Evolutionary conservation across 30 jellyfish, hydroid and myxozoan genomes (phyloP), one percentile per base, ranked within the genome.

Genomic region (Rhopilema esculentum): DNA sequence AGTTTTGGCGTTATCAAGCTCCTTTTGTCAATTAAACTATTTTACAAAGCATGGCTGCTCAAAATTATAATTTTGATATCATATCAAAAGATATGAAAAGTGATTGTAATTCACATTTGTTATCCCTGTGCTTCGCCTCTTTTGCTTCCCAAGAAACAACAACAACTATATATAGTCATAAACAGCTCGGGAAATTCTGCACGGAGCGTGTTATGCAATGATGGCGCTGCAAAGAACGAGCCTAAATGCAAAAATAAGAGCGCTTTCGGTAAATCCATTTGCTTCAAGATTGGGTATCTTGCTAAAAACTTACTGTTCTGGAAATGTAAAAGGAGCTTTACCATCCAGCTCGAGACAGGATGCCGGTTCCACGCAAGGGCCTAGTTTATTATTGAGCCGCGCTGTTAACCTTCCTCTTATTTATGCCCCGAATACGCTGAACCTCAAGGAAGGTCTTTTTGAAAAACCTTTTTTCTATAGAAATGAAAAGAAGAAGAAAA

Each of bases 381-480:
- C 57, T 40, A 40, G 57, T 40, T 40, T 12, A 12, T 40, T 12
- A 12, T 40, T 40, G 57, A 40, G 57, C 12, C 57, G 12, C 6
- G 57, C 9, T 2, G 57, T 40, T 6, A 40, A 40, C 57, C 12
- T 40, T 40, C 57, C 57, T 2, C 57, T 40, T 40, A 40, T 40
- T 40, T 40, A 40, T 40, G 6, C 57, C 6, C 57, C 57, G 12
- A 40, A 40, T 12, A 2, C 57, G 12, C 9, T 40, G 57, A 40
- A 6, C 57, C 57, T 12, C 9, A 40, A 12, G 57, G 57, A 12
- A 6, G 57, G 12, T 15, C 24, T 50, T 20, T 16, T 72, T 71
- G 92, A 84, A 51, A 66, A 52, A 15, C 92, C 92, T 27, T 84
- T 70, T 27, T 26, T 84, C 1, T 84, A 9, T 40, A 20, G 75